These are phyloP conservation scores for Tursiops truncatus DNA, from an alignment of 2,113 vertebrate genomes.

Conservation along the genomic window DNA sequence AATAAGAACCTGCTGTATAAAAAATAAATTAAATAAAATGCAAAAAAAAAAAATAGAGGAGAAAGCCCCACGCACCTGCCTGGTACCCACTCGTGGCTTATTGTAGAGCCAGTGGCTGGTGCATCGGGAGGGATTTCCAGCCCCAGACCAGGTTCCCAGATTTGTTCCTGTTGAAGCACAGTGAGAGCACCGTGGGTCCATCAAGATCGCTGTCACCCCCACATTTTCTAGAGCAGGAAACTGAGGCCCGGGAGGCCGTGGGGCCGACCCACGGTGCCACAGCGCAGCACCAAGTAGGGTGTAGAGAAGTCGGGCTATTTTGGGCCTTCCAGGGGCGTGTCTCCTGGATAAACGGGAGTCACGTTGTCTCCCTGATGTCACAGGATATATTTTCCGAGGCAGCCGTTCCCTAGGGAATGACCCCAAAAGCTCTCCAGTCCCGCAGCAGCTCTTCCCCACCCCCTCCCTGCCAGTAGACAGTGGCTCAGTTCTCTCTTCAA, in stretches of 20 bases:
- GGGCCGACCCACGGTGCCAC: fast-evolving
- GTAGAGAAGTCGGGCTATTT: not conserved
- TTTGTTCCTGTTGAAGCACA: fast-evolving
- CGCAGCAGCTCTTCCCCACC: not conserved
- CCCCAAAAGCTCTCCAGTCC: not conserved
- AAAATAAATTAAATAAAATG: too few relatives aligned
- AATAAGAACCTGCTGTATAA: too few relatives aligned
- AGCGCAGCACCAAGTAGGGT: fast-evolving
- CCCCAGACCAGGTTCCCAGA: fast-evolving
- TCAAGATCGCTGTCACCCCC: fast-evolving
- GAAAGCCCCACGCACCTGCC: not conserved
- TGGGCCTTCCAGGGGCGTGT: not conserved
- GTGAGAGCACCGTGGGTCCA: fast-evolving
- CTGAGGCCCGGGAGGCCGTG: fast-evolving
- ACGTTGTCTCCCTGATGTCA: constrained; percentile 51
- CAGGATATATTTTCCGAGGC: constrained; percentile 38
- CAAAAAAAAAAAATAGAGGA: not conserved
- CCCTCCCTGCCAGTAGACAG: not conserved
- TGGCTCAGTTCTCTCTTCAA: not conserved
- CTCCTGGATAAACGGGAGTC: not conserved
- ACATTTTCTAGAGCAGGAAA: not conserved
- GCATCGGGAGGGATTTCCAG: fast-evolving
- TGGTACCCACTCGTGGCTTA: fast-evolving
- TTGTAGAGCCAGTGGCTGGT: fast-evolving
- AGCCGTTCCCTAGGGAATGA: constrained; percentile 23